Conservation (phyloP, 1,140 invertebrate genomes). For the Coenobita brevimanus region DNA sequence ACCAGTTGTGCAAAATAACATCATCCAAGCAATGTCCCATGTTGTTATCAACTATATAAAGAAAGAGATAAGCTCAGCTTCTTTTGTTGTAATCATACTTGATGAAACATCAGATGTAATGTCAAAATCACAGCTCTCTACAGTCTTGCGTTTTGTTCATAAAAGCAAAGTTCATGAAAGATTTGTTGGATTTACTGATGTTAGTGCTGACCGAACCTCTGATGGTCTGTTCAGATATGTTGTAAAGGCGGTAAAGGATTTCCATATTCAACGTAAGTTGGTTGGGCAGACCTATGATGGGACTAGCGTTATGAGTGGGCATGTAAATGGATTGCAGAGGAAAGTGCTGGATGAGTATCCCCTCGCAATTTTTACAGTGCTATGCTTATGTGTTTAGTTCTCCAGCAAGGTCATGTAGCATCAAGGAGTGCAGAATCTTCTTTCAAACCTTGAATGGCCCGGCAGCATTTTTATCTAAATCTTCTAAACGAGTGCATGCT, state of each 20-base stretch:
- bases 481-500: constrained; percentile 13
- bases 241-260: background rate
- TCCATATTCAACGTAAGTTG: background rate
- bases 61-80: constrained; percentile 28
- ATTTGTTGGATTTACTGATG: no score
- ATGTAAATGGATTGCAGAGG: no score
- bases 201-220: no score
- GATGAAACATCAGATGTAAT: no score
- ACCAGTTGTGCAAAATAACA: no score
- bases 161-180: constrained; percentile 22
- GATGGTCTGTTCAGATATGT: background rate
- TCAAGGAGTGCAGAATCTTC: constrained; percentile 9
- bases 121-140: no score
- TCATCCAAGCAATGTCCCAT: background rate
- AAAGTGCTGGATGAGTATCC: background rate
- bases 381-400: constrained; percentile 16
- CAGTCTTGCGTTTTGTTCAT: constrained; percentile 14
- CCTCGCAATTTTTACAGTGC: constrained; percentile 18
- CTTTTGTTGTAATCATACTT: constrained; percentile 26
- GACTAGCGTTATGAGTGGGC: constrained; percentile 1
- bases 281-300: constrained; percentile 10
- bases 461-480: no score
- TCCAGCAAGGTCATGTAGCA: background rate
- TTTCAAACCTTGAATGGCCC: no score
- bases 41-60: constrained; percentile 11